These are phyloP conservation scores for Hippoglossus stenolepis DNA, from an alignment of 2,113 vertebrate genomes.

Conservation along the genomic window DNA sequence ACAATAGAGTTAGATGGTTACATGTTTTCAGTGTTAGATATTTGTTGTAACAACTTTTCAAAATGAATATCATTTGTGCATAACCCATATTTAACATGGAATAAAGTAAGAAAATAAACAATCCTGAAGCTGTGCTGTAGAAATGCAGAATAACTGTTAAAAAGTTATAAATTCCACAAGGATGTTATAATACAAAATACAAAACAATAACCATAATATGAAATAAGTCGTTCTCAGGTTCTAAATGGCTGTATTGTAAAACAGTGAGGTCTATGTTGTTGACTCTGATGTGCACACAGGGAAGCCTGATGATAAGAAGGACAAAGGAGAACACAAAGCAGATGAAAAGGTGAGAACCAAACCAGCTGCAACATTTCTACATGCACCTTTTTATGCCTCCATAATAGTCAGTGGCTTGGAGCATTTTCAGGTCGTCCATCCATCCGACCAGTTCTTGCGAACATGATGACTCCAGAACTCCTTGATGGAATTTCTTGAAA, in stretches of 20 bases:
- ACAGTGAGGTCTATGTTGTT: not conserved
- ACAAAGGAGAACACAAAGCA: conserved; percentile 87
- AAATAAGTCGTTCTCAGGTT: too few species aligned
- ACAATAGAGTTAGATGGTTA: not conserved
- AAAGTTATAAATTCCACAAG: not conserved
- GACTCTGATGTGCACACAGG: conserved; percentile 76
- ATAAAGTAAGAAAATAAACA: not conserved
- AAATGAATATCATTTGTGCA: not conserved
- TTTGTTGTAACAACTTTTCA: too few species aligned
- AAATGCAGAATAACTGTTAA: not conserved
- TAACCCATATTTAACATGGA: not conserved
- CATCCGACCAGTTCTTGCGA: too few species aligned
- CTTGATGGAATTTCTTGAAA: too few species aligned
- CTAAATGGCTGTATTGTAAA: not conserved
- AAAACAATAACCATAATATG: not conserved
- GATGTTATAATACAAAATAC: not conserved
- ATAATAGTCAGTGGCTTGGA: too few species aligned
- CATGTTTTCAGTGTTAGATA: too few species aligned
- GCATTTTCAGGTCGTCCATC: too few species aligned
- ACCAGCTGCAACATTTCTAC: not conserved
- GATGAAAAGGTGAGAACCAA: conserved; percentile 89
- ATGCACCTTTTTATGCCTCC: not conserved
- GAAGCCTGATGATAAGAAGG: conserved; percentile 91
- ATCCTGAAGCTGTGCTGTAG: too few species aligned
- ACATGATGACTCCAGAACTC: too few species aligned